A percentile compares a stretch with the other conserved stretches of the same genome.
Conservation (phyloP, 2,797 vertebrate species). For the Odontamblyopus lacepedii region DNA sequence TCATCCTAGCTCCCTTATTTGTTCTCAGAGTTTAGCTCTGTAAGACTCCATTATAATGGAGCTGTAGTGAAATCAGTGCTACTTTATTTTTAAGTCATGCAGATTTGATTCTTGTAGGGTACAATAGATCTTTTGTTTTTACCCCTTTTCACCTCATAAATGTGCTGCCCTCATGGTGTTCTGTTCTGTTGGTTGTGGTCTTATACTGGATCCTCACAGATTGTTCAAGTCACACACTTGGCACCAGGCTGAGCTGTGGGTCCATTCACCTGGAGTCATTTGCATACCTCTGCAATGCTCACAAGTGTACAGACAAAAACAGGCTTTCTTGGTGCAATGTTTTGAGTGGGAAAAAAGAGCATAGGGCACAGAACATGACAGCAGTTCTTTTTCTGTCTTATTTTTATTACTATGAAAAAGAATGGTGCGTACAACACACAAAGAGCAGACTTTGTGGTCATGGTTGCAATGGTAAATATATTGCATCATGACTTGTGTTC, state of each 20-base stretch:
- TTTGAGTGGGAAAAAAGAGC: constrained; percentile 3
- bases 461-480: not conserved
- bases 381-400: not conserved
- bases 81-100: not conserved
- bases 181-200: not conserved
- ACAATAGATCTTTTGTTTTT: too few relatives aligned
- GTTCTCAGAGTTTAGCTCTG: not conserved
- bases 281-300: constrained; percentile 65
- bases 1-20: not conserved
- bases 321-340: not conserved
- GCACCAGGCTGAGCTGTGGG: constrained; percentile 12
- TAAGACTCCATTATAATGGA: not conserved
- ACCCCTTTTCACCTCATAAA: not conserved
- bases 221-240: constrained; percentile 1
- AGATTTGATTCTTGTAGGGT: not conserved
- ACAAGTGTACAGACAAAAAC: constrained; percentile 34
- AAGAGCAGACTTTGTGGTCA: not conserved
- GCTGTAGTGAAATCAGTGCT: not conserved
- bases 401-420: not conserved
- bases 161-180: not conserved
- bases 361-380: not conserved
- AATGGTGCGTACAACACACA: not conserved
- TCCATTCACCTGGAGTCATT: constrained; percentile 50
- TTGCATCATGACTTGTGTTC: not conserved
- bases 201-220: not conserved